phyloP scores from a whole-genome alignment of 1,140 invertebrate genomes.

The Metaphire vulgaris region DNA sequence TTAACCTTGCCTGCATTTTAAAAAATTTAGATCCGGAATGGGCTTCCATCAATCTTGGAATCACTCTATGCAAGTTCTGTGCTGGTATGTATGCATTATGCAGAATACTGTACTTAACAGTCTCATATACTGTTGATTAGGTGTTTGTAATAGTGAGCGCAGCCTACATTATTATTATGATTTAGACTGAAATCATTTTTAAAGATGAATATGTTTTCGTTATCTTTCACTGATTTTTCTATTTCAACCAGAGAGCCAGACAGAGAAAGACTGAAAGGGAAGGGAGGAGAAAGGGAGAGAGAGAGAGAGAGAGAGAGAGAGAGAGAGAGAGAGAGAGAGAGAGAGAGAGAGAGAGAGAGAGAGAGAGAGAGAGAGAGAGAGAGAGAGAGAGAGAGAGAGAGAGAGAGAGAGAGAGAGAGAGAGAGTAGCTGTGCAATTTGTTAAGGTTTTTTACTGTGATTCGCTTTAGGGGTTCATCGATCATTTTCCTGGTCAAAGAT shows the following conservation, averaged over 20 bases:
- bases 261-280: neutral
- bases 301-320: neutral
- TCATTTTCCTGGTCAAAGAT: slow-evolving; percentile 1
- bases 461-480: slow-evolving; percentile 11
- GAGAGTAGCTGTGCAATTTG: too few species aligned
- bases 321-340: neutral
- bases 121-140: too few species aligned
- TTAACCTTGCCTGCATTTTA: too few species aligned
- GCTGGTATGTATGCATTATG: too few species aligned
- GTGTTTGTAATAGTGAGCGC: too few species aligned
- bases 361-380: neutral
- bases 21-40: slow-evolving; percentile 18
- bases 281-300: neutral
- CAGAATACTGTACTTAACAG: too few species aligned
- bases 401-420: too few species aligned
- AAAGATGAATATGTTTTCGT: too few species aligned
- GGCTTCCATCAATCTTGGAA: slow-evolving; percentile 20
- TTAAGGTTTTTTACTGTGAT: too few species aligned
- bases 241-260: neutral
- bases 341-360: neutral
- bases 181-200: too few species aligned
- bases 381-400: neutral
- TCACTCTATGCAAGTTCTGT: slow-evolving; percentile 15
- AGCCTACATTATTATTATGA: too few species aligned
- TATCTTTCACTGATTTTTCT: too few species aligned